Evolutionary conservation across 2,113 vertebrate species (phyloP), one percentile per base, ranked within the genome.

Genomic region (Percina caprodes): DNA sequence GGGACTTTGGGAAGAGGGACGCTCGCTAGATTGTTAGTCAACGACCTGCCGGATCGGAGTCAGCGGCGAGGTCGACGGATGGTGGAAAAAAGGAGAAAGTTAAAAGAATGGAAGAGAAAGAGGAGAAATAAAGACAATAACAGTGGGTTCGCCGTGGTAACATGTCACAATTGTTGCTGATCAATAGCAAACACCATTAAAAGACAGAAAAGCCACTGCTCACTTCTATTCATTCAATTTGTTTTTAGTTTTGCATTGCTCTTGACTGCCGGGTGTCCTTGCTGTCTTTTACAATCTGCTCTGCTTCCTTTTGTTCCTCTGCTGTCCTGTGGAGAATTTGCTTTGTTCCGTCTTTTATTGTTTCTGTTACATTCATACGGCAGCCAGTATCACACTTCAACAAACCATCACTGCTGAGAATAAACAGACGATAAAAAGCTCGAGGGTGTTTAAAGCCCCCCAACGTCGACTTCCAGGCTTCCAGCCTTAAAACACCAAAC

Each of bases 1-100:
- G 98, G 96, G 92, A 99, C 97, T 96, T 98, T 99, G 95, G 96
- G 97, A 94, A 99, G 97, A 94, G 97, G 96, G 95, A 99, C 96
- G 93, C 96, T 97, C 80, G 96, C 96, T 93, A 99, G 97, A 95
- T 96, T 98, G 96, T 97, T 98, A 95, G 97, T 97, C 93, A 99
- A 96, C 69, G 96, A 98, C 97, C 98, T 99, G 97, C 91, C 91
- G 93, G 95, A 95, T 78, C 92, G 95, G 94, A 83, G 55, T 24
- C 49, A 4, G 35, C 14, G 35, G 52, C 12, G 48, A 74, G 18
- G 45, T 65, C 19, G 54, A 78, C 30, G 18, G 33, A 65, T 0
- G 24, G 24, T 16, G 16, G 39, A 8, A 23, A 45, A 51, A 39
- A 42, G 6, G 23, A 45, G 73, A 88, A 73, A 4, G 58, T 59